Evolutionary conservation across 1,140 invertebrate species (phyloP), one percentile per base, ranked within the genome.

Genomic region (Diachasmimorpha longicaudata): DNA sequence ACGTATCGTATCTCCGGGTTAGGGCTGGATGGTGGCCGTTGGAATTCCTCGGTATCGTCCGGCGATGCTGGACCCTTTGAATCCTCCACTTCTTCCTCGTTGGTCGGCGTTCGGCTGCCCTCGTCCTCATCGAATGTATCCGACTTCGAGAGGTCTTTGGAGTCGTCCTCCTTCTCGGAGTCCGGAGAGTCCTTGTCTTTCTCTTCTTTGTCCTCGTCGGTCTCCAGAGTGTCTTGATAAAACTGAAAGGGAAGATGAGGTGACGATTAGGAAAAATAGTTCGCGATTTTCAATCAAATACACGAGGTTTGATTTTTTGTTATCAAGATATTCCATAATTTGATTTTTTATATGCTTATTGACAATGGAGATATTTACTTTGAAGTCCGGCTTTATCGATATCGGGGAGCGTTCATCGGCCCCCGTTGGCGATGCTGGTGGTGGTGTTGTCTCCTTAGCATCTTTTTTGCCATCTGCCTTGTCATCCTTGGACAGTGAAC

Each of bases 201-300:
- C 4, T 87, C 85, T 23, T 87, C 86, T 55, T 89, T 90, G 42
- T 88, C 87, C 83, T 93, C 90, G 80, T 93, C 91, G 21, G 92
- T 93, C 81, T 95, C 94, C 72, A 97, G 86, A 0, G 96, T 98
- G 79, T 98, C 96, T 90, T 97, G 95, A 89, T 98, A 98, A 87
- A 98, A 98, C 90, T 96, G 39, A 14, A 82, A 88, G 70, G 87
- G 83, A 77, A 81, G 75, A 67, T n/a, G 66, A 0, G 66, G 44
- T 6, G 31, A n/a, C 31, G 31, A 31, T 31, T 31, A 31, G 31
- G 31, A 6, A n/a, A n/a, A n/a, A n/a, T n/a, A n/a, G n/a, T n/a
- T n/a, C n/a, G n/a, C n/a, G n/a, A n/a, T n/a, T n/a, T n/a, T n/a
- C n/a, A n/a, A n/a, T n/a, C n/a, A n/a, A n/a, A n/a, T n/a, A n/a